Evolutionary conservation across 1,140 invertebrate genomes (phyloP).

Genomic region (Monomorium pharaonis): DNA sequence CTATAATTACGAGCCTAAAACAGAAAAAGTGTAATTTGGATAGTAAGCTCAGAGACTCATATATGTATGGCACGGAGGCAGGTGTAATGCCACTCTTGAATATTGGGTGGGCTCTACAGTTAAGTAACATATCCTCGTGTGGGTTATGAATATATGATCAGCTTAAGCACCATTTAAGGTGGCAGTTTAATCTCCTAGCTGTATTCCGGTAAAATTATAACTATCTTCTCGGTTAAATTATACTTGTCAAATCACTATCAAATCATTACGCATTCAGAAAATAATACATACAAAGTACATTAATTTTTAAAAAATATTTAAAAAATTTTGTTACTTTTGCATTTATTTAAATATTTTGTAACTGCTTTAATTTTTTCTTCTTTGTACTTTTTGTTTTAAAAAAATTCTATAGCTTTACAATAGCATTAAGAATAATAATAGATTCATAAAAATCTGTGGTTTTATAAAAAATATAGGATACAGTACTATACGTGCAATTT

Average conservation of each 20-base stretch:
- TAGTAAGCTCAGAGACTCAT: not conserved
- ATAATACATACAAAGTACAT: not conserved
- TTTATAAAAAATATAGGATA: not conserved
- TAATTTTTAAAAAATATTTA: not conserved
- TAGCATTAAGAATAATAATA: not conserved
- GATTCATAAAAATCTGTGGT: not conserved
- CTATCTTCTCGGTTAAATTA: not conserved
- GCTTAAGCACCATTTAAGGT: slow-evolving; percentile 30
- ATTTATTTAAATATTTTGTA: not conserved
- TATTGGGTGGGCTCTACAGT: not conserved
- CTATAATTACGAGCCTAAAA: no score
- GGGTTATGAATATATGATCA: slow-evolving; percentile 45
- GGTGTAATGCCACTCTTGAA: slow-evolving; percentile 38
- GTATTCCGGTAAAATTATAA: slow-evolving; percentile 16
- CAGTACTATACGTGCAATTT: not conserved
- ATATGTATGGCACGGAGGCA: not conserved
- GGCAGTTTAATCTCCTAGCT: not conserved
- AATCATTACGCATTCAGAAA: not conserved
- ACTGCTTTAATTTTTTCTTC: not conserved
- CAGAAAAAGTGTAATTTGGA: not conserved
- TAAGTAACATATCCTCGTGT: slow-evolving; percentile 18
- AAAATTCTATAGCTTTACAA: not conserved
- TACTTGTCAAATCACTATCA: not conserved
- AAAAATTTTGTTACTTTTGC: not conserved
- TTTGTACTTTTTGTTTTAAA: not conserved